phyloP scores from a whole-genome alignment of 2,113 vertebrate genomes.

The Takifugu bimaculatus region DNA sequence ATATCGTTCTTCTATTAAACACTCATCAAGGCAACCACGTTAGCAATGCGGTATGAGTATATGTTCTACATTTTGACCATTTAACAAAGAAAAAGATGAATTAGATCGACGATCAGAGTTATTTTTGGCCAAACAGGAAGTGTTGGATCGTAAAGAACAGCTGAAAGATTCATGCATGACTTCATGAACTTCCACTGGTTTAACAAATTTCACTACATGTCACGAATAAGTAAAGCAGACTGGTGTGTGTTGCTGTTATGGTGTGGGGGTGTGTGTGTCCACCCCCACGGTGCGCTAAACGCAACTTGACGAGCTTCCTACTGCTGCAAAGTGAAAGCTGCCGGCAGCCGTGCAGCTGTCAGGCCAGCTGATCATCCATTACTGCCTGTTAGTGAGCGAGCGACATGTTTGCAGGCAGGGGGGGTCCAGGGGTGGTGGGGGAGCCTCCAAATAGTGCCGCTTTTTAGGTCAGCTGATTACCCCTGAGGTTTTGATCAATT shows the following conservation, averaged over 20 bases:
- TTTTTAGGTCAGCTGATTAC: conserved; percentile 16
- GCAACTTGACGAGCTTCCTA: conserved; percentile 85
- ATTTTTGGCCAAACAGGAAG: too few relatives aligned
- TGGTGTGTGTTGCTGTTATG: not conserved
- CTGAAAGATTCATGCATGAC: too few relatives aligned
- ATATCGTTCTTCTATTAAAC: too few relatives aligned
- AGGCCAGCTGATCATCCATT: conserved; percentile 80
- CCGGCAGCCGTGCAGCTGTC: conserved; percentile 90
- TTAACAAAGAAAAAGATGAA: too few relatives aligned
- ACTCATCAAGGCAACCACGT: too few relatives aligned
- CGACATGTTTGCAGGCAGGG: conserved; percentile 27
- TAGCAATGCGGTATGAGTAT: too few relatives aligned
- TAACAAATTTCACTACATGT: not conserved
- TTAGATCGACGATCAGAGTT: too few relatives aligned
- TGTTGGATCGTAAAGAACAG: too few relatives aligned
- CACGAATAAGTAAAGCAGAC: not conserved
- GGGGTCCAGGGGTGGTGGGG: not conserved
- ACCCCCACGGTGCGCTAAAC: conserved; percentile 81
- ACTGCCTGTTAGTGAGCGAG: conserved; percentile 44
- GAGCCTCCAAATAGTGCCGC: not conserved
- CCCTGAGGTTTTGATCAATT: not conserved
- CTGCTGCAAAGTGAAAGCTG: conserved; percentile 87
- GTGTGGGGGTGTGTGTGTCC: conserved; percentile 9
- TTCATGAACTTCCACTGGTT: too few relatives aligned
- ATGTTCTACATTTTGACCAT: too few relatives aligned